These are phyloP conservation scores for Nasonovia ribisnigri DNA, from an alignment of 2,888 invertebrate species.

Conservation along the genomic window DNA sequence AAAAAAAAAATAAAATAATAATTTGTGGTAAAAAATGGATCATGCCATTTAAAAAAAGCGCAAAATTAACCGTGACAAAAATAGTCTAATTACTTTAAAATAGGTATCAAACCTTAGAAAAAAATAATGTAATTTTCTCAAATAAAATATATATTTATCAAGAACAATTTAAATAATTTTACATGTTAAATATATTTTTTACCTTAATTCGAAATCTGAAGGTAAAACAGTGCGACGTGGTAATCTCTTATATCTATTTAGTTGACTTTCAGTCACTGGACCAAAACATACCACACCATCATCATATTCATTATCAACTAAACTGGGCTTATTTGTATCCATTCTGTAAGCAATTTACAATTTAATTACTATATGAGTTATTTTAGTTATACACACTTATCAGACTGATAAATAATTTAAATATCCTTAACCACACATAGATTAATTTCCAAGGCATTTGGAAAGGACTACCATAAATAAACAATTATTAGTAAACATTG, in stretches of 20 bases:
- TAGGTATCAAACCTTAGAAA: background rate
- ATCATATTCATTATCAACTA: slow-evolving; percentile 4
- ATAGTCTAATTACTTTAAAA: no score
- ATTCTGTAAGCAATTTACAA: slow-evolving; percentile 25
- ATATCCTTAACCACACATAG: background rate
- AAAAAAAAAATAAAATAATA: no score
- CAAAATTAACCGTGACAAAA: no score
- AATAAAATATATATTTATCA: background rate
- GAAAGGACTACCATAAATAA: background rate
- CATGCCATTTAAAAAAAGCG: no score
- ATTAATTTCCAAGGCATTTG: background rate
- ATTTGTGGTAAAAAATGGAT: no score
- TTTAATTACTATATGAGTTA: background rate
- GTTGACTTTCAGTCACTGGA: slow-evolving; percentile 10
- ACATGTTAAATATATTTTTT: background rate
- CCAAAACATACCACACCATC: slow-evolving; percentile 46
- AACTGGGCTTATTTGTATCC: background rate
- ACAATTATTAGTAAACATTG: background rate
- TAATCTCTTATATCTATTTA: background rate
- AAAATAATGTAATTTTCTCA: background rate
- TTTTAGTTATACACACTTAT: background rate
- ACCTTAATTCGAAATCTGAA: slow-evolving; percentile 36
- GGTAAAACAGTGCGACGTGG: slow-evolving; percentile 41
- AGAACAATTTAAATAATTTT: background rate
- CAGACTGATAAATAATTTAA: no score